Conservation (phyloP, 1,140 invertebrate genomes). For the Ips typographus region DNA sequence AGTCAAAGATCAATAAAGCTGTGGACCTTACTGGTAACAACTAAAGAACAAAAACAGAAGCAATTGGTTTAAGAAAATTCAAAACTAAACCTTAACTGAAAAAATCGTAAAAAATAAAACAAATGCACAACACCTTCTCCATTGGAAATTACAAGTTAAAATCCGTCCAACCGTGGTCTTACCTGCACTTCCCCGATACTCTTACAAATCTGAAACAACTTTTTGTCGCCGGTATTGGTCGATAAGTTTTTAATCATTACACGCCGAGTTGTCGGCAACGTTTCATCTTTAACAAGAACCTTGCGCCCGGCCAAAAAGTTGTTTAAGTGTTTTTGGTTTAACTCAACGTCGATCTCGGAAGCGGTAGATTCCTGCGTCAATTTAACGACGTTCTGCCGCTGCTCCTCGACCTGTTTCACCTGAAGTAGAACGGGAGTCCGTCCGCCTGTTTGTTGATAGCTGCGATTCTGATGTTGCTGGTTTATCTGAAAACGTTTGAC, state of each 20-base stretch:
- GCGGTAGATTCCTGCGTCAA: not conserved
- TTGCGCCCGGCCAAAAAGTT: conserved; percentile 50
- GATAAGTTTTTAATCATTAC: conserved; percentile 59
- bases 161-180: conserved; percentile 40
- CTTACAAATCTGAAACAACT: conserved; percentile 58
- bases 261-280: conserved; percentile 52
- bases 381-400: not conserved
- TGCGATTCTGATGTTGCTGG: not conserved
- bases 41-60: too few relatives aligned
- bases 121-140: too few relatives aligned
- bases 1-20: too few relatives aligned
- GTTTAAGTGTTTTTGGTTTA: conserved; percentile 34
- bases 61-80: too few relatives aligned
- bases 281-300: conserved; percentile 52
- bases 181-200: conserved; percentile 60
- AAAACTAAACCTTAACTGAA: too few relatives aligned
- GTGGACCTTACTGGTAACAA: too few relatives aligned
- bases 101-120: too few relatives aligned
- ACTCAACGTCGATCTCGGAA: not conserved
- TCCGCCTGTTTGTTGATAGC: not conserved
- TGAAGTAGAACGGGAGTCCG: not conserved
- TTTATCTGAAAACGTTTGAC: too few relatives aligned
- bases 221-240: conserved; percentile 55
- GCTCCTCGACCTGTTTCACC: conserved; percentile 7
- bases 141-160: too few relatives aligned